phyloP scores from a whole-genome alignment of 2,113 vertebrate species.

The Periophthalmus modestus region DNA sequence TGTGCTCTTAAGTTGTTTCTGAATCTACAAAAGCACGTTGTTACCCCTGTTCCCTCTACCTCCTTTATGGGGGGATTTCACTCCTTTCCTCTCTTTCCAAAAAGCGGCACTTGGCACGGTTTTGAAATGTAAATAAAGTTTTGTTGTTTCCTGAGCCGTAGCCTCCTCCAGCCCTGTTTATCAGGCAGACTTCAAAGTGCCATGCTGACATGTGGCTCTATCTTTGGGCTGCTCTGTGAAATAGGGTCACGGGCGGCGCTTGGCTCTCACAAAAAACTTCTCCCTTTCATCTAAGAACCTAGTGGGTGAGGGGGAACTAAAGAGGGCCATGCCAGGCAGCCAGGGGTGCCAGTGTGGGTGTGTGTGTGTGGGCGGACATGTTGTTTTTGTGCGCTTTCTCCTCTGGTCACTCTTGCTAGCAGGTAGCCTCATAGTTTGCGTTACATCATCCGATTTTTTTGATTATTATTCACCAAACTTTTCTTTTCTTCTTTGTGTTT shows the following conservation, averaged over 20 bases:
- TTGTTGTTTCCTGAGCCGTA: slow-evolving; percentile 62
- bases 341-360: slow-evolving; percentile 21
- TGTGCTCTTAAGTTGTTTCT: slow-evolving; percentile 12
- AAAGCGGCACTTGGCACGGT: slow-evolving; percentile 55
- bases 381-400: slow-evolving; percentile 16
- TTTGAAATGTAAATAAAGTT: slow-evolving; percentile 76
- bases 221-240: slow-evolving; percentile 61
- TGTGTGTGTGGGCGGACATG: slow-evolving; percentile 23
- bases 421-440: slow-evolving; percentile 68
- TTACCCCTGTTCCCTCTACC: background rate
- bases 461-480: slow-evolving; percentile 40
- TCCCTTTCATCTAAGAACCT: slow-evolving; percentile 70
- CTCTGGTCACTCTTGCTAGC: slow-evolving; percentile 33
- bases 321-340: slow-evolving; percentile 57
- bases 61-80: slow-evolving; percentile 19
- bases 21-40: slow-evolving; percentile 28
- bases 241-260: slow-evolving; percentile 66
- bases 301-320: slow-evolving; percentile 64
- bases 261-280: slow-evolving; percentile 63
- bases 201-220: slow-evolving; percentile 65
- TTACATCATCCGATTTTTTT: slow-evolving; percentile 38
- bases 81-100: slow-evolving; percentile 45
- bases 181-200: slow-evolving; percentile 71
- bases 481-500: slow-evolving; percentile 42
- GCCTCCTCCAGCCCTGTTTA: slow-evolving; percentile 70